phyloP scores from a whole-genome alignment of 2,113 vertebrate species.

The Uropsilus gracilis region DNA sequence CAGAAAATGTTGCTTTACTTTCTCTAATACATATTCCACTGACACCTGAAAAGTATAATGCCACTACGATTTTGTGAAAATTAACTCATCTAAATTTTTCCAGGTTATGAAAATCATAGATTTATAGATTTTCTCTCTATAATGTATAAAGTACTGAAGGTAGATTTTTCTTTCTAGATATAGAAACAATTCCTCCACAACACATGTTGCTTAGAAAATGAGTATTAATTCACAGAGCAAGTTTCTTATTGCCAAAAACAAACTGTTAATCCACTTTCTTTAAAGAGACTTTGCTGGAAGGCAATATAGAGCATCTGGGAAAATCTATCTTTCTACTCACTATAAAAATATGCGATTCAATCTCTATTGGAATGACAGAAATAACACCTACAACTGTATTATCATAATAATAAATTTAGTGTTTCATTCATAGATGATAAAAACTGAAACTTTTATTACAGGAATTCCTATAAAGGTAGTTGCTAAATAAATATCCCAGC shows the following conservation, averaged over 20 bases:
- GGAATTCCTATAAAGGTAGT: slow-evolving; percentile 17
- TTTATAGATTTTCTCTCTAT: neutral
- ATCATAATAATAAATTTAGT: slow-evolving; percentile 2
- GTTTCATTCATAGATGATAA: slow-evolving; percentile 22
- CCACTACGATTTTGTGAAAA: slow-evolving; percentile 49
- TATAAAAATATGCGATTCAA: slow-evolving; percentile 30
- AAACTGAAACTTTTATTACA: neutral
- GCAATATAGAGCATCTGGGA: neutral
- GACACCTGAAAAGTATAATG: neutral
- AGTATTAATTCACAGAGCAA: slow-evolving; percentile 5
- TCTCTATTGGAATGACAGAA: slow-evolving; percentile 26
- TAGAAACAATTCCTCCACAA: neutral
- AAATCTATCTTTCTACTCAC: neutral
- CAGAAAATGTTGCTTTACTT: slow-evolving; percentile 20
- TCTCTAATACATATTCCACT: neutral
- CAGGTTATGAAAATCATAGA: slow-evolving; percentile 15
- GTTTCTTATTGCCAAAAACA: neutral
- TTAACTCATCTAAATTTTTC: slow-evolving; percentile 23
- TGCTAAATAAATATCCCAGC: neutral
- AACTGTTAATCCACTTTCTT: neutral
- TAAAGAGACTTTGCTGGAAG: neutral
- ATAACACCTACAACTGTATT: neutral
- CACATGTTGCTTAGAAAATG: neutral
- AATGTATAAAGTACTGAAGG: slow-evolving; percentile 5
- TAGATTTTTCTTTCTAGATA: neutral